phyloP scores from a whole-genome alignment of 2,888 invertebrate species.

The Fragum whitleyi region DNA sequence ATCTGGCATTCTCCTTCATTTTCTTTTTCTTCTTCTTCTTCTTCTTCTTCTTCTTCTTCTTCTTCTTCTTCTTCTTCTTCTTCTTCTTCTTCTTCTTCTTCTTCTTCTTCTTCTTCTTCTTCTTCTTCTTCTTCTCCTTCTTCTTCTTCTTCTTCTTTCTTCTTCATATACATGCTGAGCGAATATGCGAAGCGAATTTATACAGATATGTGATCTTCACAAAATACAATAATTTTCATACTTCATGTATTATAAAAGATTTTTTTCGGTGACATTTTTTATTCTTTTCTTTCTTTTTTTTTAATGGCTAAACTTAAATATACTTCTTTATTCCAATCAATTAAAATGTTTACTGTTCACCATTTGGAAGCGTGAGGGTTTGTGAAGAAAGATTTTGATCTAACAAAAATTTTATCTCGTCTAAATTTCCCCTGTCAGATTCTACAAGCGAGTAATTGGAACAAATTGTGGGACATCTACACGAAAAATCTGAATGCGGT shows the following conservation, averaged over 20 bases:
- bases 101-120: conserved; percentile 59
- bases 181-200: no score
- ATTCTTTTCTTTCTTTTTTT: no score
- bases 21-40: conserved; percentile 57
- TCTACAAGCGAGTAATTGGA: conserved; percentile 37
- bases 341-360: no score
- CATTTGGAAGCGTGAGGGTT: no score
- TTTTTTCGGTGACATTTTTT: no score
- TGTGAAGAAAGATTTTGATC: conserved; percentile 8
- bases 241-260: no score
- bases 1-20: conserved; percentile 55
- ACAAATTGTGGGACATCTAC: conserved; percentile 41
- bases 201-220: no score
- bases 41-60: conserved; percentile 57
- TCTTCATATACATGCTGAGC: background rate
- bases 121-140: conserved; percentile 56
- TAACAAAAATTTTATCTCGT: conserved; percentile 25
- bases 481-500: background rate
- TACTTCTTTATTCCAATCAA: no score
- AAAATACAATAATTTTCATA: no score
- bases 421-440: conserved; percentile 48
- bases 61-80: conserved; percentile 60
- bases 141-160: conserved; percentile 54
- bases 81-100: conserved; percentile 57
- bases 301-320: no score